Percentiles rank a stretch among this genome's conserved stretches.
phyloP scores from a whole-genome alignment of 1,140 invertebrate species.

The Neotoxoptera formosana region DNA sequence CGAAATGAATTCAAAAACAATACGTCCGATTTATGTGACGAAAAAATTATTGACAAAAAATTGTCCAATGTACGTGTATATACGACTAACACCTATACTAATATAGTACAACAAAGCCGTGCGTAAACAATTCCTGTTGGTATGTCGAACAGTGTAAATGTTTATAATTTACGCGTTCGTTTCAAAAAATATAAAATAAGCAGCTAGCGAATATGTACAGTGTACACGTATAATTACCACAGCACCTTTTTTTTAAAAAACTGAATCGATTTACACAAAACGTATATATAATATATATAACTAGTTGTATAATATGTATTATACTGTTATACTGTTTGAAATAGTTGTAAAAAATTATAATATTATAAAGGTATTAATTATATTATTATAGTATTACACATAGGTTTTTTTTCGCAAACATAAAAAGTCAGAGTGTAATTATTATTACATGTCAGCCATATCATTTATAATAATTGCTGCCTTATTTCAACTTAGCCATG shows the following conservation, averaged over 20 bases:
- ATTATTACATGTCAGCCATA: too few relatives aligned
- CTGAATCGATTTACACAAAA: background rate
- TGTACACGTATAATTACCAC: background rate
- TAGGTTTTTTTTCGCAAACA: too few relatives aligned
- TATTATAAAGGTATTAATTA: too few relatives aligned
- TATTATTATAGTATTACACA: too few relatives aligned
- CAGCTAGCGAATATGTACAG: background rate
- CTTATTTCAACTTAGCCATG: too few relatives aligned
- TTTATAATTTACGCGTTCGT: slow-evolving; percentile 19
- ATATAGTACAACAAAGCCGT: background rate
- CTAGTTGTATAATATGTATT: background rate
- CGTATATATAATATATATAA: background rate
- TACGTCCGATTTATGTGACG: background rate
- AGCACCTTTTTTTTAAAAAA: background rate
- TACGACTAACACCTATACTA: slow-evolving; percentile 40
- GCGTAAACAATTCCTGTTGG: slow-evolving; percentile 34
- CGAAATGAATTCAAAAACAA: background rate
- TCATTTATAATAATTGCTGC: too few relatives aligned
- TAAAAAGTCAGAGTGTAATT: too few relatives aligned
- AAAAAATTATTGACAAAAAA: background rate
- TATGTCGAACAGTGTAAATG: background rate
- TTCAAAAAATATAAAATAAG: slow-evolving; percentile 15
- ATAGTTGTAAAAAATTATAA: background rate
- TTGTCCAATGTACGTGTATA: background rate
- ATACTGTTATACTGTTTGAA: background rate